Base-by-base conservation (phyloP, 2,888 invertebrate genomes). In the Platynereis dumerilii region DNA sequence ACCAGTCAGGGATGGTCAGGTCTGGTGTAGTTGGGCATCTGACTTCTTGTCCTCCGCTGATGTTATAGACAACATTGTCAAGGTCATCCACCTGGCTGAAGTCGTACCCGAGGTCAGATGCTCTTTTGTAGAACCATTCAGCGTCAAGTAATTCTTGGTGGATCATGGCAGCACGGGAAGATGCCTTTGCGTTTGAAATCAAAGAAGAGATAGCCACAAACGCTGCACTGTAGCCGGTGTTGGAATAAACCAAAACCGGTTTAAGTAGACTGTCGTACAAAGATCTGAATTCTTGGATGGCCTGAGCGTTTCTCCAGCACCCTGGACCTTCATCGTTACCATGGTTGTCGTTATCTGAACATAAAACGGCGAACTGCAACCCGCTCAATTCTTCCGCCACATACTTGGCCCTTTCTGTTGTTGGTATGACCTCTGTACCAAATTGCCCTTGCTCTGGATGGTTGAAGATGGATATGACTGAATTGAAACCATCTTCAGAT, bases 401-500 rank as follows among this genome's bases (percentile, higher is more conserved):
- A n/a, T n/a, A 20, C 22, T 22, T 48, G 48, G 20, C 22, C 7
- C 17, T 7, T n/a, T 5, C 22, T n/a, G 48, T 48, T n/a, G 20
- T 12, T 5, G 48, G 48, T 3, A 48, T 5, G n/a, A n/a, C 17
- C 17, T 48, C 54, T 1, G 22, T 10, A 20, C 61, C 61, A 7
- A 54, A 15, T 20, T 42, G 12, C 2, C 2, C 42, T 1, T n/a
- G 7, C 12, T 15, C 39, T 1, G 42, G 15, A 20, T 29, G 20
- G 24, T 42, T 72, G 70, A 75, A 76, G 44, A 79, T 54, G 0
- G 78, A 78, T 10, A 80, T 62, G 34, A 80, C 69, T 48, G 76
- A 76, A 56, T 75, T 72, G 64, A 79, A 79, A 0, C 79, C 79
- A 3, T 71, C 74, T 12, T 80, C 80, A n/a, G 74, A 66, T 10